Base-by-base conservation (phyloP, 2,888 invertebrate genomes). In the Epicampocera succincta region DNA sequence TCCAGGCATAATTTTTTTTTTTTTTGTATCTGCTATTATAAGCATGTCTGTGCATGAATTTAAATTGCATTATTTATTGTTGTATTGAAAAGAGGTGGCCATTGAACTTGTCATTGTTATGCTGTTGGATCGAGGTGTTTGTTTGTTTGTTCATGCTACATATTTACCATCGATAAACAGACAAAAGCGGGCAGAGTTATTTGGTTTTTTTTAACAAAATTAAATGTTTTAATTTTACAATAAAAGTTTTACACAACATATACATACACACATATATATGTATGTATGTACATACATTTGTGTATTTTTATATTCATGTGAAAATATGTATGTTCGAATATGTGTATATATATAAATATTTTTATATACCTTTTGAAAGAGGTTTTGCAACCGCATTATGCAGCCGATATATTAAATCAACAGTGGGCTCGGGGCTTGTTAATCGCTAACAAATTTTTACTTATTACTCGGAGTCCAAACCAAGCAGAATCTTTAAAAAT, bases 81-180 rank as follows among this genome's bases (percentile, higher is more conserved):
- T 50, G 44, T 66, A 15, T 42, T 12, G 50, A 12, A 66, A n/a
- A 63, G 29, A 50, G 68, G 63, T 75, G 80, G 80, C 56, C 80
- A 75, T 66, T 80, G 80, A 80, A 80, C 80, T 76, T 80, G 74
- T 75, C 69, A 61, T 69, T 79, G 12, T 46, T 13, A 52, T 72
- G 29, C 65, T 56, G 21, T 48, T 56, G 11, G 19, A 52, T 9
- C 33, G 12, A 80, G 69, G 65, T 71, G 61, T 68, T 76, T 29
- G 11, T 40, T 80, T 69, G 50, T 66, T 5, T 33, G 1, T 33
- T 8, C 25, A 25, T 5, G 5, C 25, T 25, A 25, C 25, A 40
- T 52, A 29, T 54, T 8, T 60, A 4, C 38, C n/a, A 33, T 42
- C 33, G 21, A 40, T 33, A 63, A 21, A 33, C 6, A 3, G 33